Conservation (phyloP, 1,140 invertebrate species). For the Leptoteleia sp. region DNA sequence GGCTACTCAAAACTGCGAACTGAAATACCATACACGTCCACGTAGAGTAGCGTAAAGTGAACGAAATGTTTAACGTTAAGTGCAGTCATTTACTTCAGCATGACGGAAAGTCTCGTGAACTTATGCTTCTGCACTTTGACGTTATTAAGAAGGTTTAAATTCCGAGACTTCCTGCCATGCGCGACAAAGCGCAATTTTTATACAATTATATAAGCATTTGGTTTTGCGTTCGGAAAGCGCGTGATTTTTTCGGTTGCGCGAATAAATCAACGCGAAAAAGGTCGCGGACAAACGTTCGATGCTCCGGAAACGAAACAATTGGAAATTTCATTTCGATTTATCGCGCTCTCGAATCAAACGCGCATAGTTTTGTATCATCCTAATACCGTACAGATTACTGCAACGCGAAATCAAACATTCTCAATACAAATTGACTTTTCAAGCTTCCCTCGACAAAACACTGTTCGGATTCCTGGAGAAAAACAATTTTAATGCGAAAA, state of each 20-base stretch:
- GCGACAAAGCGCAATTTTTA: neutral
- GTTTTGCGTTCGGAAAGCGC: neutral
- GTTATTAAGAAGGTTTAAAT: neutral
- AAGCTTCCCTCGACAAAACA: constrained; percentile 2
- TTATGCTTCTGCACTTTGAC: neutral
- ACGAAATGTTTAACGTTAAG: constrained; percentile 19
- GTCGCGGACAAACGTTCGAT: constrained; percentile 1
- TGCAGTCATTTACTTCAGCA: constrained; percentile 5
- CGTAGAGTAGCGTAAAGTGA: constrained; percentile 9
- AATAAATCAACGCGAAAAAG: no score
- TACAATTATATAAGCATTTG: no score
- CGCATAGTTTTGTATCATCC: constrained; percentile 7
- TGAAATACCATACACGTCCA: constrained; percentile 27
- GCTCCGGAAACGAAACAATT: constrained; percentile 6
- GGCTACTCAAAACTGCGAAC: constrained; percentile 31
- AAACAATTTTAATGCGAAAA: constrained; percentile 4
- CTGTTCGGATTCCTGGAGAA: neutral
- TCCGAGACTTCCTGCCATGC: neutral
- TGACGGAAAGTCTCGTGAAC: neutral
- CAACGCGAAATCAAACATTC: constrained; percentile 11
- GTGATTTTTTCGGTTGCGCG: constrained; percentile 11
- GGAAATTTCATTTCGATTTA: constrained; percentile 18
- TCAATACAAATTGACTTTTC: constrained; percentile 13
- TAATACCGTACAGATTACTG: constrained; percentile 4
- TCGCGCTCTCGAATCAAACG: constrained; percentile 8